These are phyloP conservation scores for Nilaparvata lugens DNA, from an alignment of 1,140 invertebrate species.

Conservation along the genomic window DNA sequence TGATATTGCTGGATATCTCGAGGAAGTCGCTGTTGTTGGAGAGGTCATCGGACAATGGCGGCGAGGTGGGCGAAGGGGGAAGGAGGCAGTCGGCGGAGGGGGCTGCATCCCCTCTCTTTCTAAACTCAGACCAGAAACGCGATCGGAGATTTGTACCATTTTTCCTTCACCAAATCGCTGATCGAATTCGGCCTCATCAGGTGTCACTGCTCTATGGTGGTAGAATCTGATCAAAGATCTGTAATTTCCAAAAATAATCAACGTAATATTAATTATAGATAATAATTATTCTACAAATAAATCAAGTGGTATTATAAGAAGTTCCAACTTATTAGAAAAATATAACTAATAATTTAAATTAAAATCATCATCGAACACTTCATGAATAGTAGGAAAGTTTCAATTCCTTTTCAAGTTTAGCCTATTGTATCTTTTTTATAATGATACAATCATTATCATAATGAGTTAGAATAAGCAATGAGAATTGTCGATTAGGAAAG, in stretches of 20 bases:
- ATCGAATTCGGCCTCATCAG: conserved; percentile 5
- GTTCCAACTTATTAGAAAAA: too few relatives aligned
- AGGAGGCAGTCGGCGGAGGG: neutral
- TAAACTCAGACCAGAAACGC: conserved; percentile 19
- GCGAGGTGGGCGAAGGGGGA: neutral
- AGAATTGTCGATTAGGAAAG: too few relatives aligned
- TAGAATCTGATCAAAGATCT: conserved; percentile 28
- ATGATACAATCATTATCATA: too few relatives aligned
- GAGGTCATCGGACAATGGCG: neutral
- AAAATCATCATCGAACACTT: too few relatives aligned
- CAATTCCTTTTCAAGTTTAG: too few relatives aligned
- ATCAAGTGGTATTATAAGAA: too few relatives aligned
- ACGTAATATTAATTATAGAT: too few relatives aligned
- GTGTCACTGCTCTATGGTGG: conserved; percentile 24
- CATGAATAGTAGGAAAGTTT: too few relatives aligned
- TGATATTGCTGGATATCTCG: neutral
- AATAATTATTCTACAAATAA: too few relatives aligned
- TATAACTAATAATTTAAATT: too few relatives aligned
- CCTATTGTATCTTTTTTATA: too few relatives aligned
- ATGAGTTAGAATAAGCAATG: too few relatives aligned
- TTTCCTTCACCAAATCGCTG: conserved; percentile 4
- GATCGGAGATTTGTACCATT: conserved; percentile 12
- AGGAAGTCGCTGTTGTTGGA: neutral
- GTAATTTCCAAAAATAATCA: conserved; percentile 1
- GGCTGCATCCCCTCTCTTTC: conserved; percentile 2